These are phyloP conservation scores for Exocentrus adspersus DNA, from an alignment of 2,888 invertebrate species.

Conservation along the genomic window DNA sequence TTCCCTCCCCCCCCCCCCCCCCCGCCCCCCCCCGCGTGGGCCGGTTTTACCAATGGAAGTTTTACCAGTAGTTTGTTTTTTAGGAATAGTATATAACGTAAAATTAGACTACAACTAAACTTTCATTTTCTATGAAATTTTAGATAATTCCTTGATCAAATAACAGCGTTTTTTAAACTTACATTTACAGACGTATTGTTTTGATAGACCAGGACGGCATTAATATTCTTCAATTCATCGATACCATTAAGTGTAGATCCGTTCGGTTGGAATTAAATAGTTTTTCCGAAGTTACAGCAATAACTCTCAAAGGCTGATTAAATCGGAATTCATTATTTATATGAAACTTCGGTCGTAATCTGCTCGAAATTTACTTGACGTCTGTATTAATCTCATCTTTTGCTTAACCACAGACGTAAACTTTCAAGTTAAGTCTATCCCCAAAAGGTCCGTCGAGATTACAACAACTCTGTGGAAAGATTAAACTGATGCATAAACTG, in stretches of 20 bases:
- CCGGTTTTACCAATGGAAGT: too few species aligned
- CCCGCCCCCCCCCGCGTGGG: too few species aligned
- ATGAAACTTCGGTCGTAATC: conserved; percentile 7
- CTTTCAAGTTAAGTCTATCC: conserved; percentile 16
- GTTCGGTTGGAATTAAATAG: neutral
- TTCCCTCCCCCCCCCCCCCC: too few species aligned
- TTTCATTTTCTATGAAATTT: too few species aligned
- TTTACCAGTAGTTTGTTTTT: too few species aligned
- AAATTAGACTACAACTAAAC: too few species aligned
- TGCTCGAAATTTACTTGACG: conserved; percentile 13
- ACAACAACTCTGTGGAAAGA: conserved; percentile 13
- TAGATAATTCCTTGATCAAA: too few species aligned
- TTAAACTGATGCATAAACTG: conserved; percentile 21
- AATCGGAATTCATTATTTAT: conserved; percentile 8
- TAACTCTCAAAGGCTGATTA: conserved; percentile 6
- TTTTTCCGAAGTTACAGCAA: neutral
- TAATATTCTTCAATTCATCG: too few species aligned
- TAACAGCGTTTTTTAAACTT: too few species aligned
- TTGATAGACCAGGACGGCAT: too few species aligned
- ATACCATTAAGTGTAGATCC: neutral
- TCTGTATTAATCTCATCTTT: conserved; percentile 14
- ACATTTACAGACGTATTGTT: too few species aligned
- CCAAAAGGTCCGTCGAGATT: conserved; percentile 14
- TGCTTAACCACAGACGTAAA: conserved; percentile 13
- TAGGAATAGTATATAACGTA: too few species aligned